A percentile compares a stretch with the other conserved stretches of the same genome.
Conservation (phyloP, 2,888 invertebrate species). For the Drosophila subquinaria region DNA sequence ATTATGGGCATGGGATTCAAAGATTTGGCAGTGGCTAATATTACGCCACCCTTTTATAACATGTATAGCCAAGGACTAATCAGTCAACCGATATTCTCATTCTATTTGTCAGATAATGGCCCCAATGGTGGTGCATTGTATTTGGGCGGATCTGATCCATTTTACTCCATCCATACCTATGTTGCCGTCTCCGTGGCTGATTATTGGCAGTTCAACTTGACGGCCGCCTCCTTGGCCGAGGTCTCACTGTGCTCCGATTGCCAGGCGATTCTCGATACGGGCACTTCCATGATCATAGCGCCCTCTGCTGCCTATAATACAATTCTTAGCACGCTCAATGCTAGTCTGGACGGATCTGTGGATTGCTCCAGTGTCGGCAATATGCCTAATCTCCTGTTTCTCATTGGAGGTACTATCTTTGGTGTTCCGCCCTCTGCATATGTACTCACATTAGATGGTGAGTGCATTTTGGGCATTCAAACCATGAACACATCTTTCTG, state of each 20-base stretch:
- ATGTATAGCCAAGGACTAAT: conserved; percentile 92
- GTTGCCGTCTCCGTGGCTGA: conserved; percentile 91
- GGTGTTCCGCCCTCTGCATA: conserved; percentile 92
- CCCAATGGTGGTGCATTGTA: conserved; percentile 92
- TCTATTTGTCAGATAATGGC: conserved; percentile 93
- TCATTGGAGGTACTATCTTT: conserved; percentile 90
- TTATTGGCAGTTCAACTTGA: conserved; percentile 98
- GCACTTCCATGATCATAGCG: conserved; percentile 95
- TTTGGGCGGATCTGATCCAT: conserved; percentile 96
- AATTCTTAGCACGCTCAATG: neutral
- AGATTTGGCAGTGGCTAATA: conserved; percentile 94
- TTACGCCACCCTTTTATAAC: conserved; percentile 95
- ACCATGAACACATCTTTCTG: conserved; percentile 91
- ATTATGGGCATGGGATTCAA: conserved; percentile 96
- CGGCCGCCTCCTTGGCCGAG: conserved; percentile 87
- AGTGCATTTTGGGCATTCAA: conserved; percentile 96
- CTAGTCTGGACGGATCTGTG: conserved; percentile 85
- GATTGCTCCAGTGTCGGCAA: conserved; percentile 90
- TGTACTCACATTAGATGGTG: conserved; percentile 87
- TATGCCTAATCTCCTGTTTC: conserved; percentile 92
- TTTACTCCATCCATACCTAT: conserved; percentile 90
- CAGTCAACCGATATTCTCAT: conserved; percentile 92
- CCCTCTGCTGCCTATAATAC: conserved; percentile 22
- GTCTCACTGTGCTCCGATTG: conserved; percentile 86
- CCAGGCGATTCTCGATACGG: conserved; percentile 95